These are phyloP conservation scores for Recurvirostra avosetta DNA, from an alignment of 2,113 vertebrate genomes.

Conservation along the genomic window DNA sequence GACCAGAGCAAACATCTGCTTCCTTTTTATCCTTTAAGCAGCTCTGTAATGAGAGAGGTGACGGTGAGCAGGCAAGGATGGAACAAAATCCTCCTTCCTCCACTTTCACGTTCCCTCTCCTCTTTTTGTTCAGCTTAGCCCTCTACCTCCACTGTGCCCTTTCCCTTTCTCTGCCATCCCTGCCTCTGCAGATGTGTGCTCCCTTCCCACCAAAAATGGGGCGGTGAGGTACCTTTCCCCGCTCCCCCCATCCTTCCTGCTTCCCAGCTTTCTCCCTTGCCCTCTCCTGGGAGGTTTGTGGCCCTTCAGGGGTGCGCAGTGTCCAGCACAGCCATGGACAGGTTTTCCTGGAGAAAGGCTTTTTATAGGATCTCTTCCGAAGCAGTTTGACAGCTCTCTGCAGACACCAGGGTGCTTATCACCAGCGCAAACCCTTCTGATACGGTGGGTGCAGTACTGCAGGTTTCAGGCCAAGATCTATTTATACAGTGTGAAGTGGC, in stretches of 20 bases:
- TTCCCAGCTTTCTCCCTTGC: neutral
- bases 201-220: neutral
- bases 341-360: neutral
- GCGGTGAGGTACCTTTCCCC: accelerated
- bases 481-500: neutral
- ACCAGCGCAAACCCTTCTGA: neutral
- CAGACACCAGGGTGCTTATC: neutral
- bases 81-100: neutral
- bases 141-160: neutral
- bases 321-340: neutral
- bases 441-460: neutral
- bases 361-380: neutral
- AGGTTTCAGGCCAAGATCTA: neutral
- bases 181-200: neutral
- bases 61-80: neutral
- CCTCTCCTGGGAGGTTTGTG: neutral
- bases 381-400: neutral
- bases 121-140: neutral
- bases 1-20: neutral
- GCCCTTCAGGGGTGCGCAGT: neutral
- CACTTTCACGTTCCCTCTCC: neutral
- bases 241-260: neutral
- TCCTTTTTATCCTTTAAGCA: neutral
- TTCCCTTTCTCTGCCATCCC: neutral
- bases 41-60: neutral